Evolutionary conservation across 53 echinoderm and acorn worm genomes (phyloP), one percentile per base, ranked within the genome.

Genomic region (Actinopyga echinites): DNA sequence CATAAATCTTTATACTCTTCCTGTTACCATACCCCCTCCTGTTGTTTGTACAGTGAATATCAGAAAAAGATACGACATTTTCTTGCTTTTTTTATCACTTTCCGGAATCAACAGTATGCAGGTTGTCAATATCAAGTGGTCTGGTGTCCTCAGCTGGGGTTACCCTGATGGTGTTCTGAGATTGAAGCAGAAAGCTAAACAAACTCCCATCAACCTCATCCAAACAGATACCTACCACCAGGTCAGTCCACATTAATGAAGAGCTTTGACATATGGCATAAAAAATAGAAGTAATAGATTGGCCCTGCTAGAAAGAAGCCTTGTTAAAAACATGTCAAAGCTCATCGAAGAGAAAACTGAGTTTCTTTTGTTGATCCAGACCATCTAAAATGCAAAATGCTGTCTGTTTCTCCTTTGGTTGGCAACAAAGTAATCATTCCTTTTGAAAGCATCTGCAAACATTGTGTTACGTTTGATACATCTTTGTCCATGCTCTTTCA

Each of bases 111-210:
- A 91, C 75, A 89, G 89, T 67, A 93, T 96, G 87, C 84, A 93
- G 71, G 89, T 91, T 23, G 87, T 93, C 44, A 91, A 93, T 84
- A 93, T 96, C 83, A 89, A 92, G 54, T 96, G 96, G 96, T 94
- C 92, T 11, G 96, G 90, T 3, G 90, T 96, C 26, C 56, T 93
- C 66, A 91, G 83, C 75, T 96, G 96, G 96, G 96, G 91, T 71
- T 89, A 96, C 54, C 66, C 90, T 2, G 96, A 96, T 82, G 92
- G 90, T 35, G 88, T 96, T 13, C 83, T 96, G 23, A 87, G 96
- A 57, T 88, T 96, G 44, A 93, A 88, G 57, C 87, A 90, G 30
- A 93, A 86, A 67, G 74, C 82, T 6, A 96, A 93, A 60, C 84
- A 89, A 33, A 83, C 83, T 24, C 64, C 93, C 3, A 77, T 93